Conservation (phyloP, 2,797 vertebrate genomes). For the Eulemur coronatus region DNA sequence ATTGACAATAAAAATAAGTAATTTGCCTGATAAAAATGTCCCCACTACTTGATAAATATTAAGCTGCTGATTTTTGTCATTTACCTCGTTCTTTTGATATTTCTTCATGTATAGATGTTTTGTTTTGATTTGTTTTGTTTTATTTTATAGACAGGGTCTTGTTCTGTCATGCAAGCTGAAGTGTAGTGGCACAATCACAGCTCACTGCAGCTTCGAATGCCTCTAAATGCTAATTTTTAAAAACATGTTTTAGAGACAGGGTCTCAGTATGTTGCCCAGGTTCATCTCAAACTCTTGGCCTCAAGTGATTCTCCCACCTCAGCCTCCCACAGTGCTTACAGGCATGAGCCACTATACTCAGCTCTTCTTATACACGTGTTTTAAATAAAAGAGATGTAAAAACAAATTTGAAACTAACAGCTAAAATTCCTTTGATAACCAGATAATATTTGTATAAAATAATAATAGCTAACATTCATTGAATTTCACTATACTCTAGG, state of each 20-base stretch:
- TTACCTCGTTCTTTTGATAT: slow-evolving; percentile 7
- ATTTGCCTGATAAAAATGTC: neutral
- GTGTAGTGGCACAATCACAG: neutral
- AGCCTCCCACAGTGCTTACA: neutral
- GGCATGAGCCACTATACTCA: neutral
- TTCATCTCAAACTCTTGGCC: neutral
- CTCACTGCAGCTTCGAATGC: neutral
- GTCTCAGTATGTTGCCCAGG: neutral
- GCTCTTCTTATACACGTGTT: neutral
- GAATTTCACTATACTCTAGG: neutral
- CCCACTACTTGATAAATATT: neutral
- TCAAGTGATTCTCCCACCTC: neutral
- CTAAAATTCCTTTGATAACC: slow-evolving; percentile 21
- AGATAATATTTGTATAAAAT: neutral
- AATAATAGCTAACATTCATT: neutral
- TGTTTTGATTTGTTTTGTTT: neutral
- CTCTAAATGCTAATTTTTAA: neutral
- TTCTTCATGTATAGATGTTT: slow-evolving; percentile 14
- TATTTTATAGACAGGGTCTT: neutral
- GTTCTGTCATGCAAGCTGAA: neutral
- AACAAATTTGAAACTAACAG: neutral
- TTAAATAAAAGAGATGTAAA: slow-evolving; percentile 33
- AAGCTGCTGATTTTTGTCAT: slow-evolving; percentile 1
- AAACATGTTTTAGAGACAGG: neutral
- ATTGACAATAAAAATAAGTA: neutral